phyloP scores from a whole-genome alignment of 2,888 invertebrate species.

The Timema cristinae region DNA sequence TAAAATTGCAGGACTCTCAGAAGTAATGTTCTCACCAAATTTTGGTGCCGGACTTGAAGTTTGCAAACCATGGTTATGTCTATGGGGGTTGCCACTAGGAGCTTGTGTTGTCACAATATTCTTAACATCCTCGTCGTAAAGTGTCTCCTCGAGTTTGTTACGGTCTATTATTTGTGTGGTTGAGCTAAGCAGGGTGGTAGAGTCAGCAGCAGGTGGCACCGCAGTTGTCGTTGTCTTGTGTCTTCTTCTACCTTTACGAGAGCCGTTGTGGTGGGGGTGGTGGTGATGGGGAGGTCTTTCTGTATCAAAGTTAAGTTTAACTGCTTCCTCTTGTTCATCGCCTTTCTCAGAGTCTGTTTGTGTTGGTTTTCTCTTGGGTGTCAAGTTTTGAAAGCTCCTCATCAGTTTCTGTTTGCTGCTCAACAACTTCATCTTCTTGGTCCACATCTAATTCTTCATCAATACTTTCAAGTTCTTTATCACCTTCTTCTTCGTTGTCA shows the following conservation, averaged over 20 bases:
- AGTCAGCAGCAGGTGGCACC: neutral
- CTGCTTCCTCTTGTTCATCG: conserved; percentile 36
- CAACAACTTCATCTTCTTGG: conserved; percentile 15
- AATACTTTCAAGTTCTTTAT: conserved; percentile 35
- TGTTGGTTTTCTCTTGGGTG: conserved; percentile 8
- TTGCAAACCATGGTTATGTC: neutral
- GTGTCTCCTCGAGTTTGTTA: conserved; percentile 24
- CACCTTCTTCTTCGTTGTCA: conserved; percentile 29
- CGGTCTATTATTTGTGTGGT: neutral
- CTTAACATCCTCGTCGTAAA: conserved; percentile 30
- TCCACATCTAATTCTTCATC: conserved; percentile 16
- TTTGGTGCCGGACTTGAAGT: neutral
- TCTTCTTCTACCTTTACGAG: neutral
- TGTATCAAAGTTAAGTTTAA: neutral
- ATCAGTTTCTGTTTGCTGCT: conserved; percentile 9
- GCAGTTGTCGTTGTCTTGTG: neutral
- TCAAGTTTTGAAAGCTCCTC: neutral
- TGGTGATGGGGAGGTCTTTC: neutral
- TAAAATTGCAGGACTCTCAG: neutral
- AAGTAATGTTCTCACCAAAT: neutral
- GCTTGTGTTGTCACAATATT: conserved; percentile 15
- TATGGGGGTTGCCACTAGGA: neutral
- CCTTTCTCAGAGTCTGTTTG: conserved; percentile 29
- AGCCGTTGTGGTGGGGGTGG: conserved; percentile 1
- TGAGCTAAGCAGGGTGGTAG: neutral